Evolutionary conservation across 2,888 invertebrate genomes (phyloP).

Genomic region (Cheiracanthium punctorium): DNA sequence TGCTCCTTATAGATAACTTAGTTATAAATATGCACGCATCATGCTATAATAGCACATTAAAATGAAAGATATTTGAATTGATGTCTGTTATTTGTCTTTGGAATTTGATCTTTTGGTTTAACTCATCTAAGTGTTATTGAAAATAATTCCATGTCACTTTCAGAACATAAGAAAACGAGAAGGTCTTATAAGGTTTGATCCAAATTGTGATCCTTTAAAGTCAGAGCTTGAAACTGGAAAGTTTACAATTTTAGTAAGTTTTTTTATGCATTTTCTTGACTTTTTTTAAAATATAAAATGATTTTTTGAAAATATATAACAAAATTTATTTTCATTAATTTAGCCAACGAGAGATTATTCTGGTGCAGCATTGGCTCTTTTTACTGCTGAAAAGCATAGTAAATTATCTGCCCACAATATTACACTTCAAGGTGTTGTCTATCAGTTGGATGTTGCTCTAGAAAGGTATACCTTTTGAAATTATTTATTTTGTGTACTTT

Average conservation of each 20-base stretch:
- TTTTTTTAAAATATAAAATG: neutral
- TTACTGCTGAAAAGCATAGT: constrained; percentile 93
- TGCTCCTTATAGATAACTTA: too few species aligned
- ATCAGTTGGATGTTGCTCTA: constrained; percentile 93
- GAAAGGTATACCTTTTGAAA: constrained; percentile 79
- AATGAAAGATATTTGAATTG: too few species aligned
- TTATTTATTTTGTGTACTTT: too few species aligned
- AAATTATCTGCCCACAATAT: constrained; percentile 91
- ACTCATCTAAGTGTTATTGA: too few species aligned
- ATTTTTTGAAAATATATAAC: too few species aligned
- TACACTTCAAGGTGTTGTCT: constrained; percentile 94
- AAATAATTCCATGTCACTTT: neutral
- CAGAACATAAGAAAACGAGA: constrained; percentile 89
- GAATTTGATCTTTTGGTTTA: too few species aligned
- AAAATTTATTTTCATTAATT: constrained; percentile 9
- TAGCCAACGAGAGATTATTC: constrained; percentile 91
- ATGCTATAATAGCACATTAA: too few species aligned
- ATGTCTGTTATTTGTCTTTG: too few species aligned
- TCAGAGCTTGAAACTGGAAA: constrained; percentile 94
- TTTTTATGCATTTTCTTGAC: constrained; percentile 57
- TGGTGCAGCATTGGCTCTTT: constrained; percentile 96
- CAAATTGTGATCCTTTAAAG: constrained; percentile 87
- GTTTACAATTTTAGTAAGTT: constrained; percentile 92
- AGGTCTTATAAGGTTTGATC: constrained; percentile 89
- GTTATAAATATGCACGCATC: too few species aligned